Percentiles rank a stretch among this genome's conserved stretches.
Evolutionary conservation across 2,113 vertebrate species (phyloP).

Genomic region (Pseudopipra pipra): DNA sequence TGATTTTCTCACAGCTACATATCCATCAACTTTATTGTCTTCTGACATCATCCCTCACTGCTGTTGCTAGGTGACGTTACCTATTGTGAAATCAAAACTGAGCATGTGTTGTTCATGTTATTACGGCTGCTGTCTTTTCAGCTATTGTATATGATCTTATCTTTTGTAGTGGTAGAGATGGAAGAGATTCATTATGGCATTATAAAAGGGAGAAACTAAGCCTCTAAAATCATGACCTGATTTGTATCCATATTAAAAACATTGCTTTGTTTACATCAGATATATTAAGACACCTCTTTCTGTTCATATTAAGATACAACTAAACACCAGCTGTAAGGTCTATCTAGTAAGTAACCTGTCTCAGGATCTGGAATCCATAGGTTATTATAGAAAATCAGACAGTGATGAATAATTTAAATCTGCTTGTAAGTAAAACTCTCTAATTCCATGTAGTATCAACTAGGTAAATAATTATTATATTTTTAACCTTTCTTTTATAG

Average conservation of each 20-base stretch:
- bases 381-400: background rate
- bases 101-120: background rate
- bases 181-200: background rate
- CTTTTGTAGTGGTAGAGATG: background rate
- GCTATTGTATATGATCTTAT: background rate
- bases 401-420: background rate
- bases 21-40: conserved; percentile 12
- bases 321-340: background rate
- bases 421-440: background rate
- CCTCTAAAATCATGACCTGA: background rate
- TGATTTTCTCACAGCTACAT: background rate
- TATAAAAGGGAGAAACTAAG: background rate
- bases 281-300: background rate
- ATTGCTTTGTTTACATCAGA: background rate
- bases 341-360: background rate
- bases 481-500: background rate
- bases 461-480: background rate
- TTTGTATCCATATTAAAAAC: background rate
- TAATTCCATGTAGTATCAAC: background rate
- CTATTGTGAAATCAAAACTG: background rate
- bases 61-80: background rate
- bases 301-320: background rate
- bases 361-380: background rate
- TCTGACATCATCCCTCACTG: background rate
- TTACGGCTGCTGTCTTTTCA: background rate